A percentile compares a stretch with the other conserved stretches of the same genome.
Evolutionary conservation across 2,888 invertebrate species (phyloP).

Genomic region (Notodonta dromedarius): DNA sequence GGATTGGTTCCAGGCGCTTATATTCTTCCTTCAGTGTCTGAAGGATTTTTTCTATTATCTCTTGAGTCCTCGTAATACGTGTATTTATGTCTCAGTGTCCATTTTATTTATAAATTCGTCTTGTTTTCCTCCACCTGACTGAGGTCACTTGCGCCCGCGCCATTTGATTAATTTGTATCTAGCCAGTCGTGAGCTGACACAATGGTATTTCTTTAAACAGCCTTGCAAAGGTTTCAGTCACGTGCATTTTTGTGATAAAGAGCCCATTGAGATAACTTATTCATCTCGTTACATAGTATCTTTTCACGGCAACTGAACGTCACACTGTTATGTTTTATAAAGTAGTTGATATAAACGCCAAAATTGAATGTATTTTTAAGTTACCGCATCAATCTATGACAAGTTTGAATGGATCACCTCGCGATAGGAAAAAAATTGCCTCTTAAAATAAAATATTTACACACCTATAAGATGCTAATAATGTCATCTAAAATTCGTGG

Average conservation of each 20-base stretch:
- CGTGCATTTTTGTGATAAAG: slow-evolving; percentile 42
- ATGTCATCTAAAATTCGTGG: too few relatives aligned
- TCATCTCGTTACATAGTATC: slow-evolving; percentile 23
- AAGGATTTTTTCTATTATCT: not conserved
- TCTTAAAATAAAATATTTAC: not conserved
- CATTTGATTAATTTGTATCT: not conserved
- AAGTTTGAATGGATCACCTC: slow-evolving; percentile 23
- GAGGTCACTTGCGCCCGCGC: not conserved
- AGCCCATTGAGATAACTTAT: slow-evolving; percentile 35
- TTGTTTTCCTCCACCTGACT: slow-evolving; percentile 1
- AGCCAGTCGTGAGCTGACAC: not conserved
- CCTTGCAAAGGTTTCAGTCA: slow-evolving; percentile 25
- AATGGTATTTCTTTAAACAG: slow-evolving; percentile 25
- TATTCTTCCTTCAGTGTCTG: not conserved
- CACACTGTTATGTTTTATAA: slow-evolving; percentile 1
- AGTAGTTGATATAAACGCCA: not conserved
- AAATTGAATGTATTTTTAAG: not conserved
- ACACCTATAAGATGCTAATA: not conserved
- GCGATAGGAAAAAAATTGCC: slow-evolving; percentile 2
- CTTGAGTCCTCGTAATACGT: not conserved
- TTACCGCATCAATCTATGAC: slow-evolving; percentile 9
- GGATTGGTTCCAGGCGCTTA: not conserved
- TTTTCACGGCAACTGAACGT: not conserved
- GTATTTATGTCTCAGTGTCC: not conserved
- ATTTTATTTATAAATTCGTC: not conserved